Evolutionary conservation across 2,888 invertebrate species (phyloP), one percentile per base, ranked within the genome.

Genomic region (Noctua comes): DNA sequence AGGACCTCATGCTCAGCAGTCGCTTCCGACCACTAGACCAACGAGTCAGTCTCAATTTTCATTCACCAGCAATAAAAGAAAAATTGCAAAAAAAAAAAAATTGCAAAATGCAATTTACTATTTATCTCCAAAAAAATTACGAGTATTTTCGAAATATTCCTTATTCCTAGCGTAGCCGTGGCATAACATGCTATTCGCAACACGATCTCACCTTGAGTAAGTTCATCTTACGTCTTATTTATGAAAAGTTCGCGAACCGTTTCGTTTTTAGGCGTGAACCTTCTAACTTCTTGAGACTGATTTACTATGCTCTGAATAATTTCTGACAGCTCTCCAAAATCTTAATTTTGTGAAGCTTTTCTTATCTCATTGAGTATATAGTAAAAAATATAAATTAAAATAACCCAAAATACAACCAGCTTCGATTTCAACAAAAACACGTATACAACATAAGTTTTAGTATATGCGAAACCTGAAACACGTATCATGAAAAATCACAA

Each of bases 181-280:
- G 74, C 79, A 66, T 21, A 57, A 46, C 13, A 72, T 54, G 31
- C 31, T 71, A 88, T 86, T 86, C 88, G 57, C 71, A 68, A 86
- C 87, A 87, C 87, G 88, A 83, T 72, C 62, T 82, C 84, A 89
- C 83, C 89, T 87, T 85, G 84, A 83, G 79, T 77, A 76, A 88
- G 75, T 87, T 84, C 79, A 84, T 69, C 73, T 81, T 85, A 79
- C 73, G 78, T n/a, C 57, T 86, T 88, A 87, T 84, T 86, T 86
- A 84, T 80, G 77, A 82, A 88, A 79, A 84, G 66, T 86, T 86
- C 36, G 13, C 48, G 65, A 79, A 76, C 70, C 68, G 73, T 75
- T 80, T 80, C 68, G 69, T 76, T 80, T 83, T 75, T 76, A 84
- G 84, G 79, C 78, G 79, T 78, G 71, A 72, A 80, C 75, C 36